Conservation (phyloP, 2,113 vertebrate species). For the Paraplagusia blochii region DNA sequence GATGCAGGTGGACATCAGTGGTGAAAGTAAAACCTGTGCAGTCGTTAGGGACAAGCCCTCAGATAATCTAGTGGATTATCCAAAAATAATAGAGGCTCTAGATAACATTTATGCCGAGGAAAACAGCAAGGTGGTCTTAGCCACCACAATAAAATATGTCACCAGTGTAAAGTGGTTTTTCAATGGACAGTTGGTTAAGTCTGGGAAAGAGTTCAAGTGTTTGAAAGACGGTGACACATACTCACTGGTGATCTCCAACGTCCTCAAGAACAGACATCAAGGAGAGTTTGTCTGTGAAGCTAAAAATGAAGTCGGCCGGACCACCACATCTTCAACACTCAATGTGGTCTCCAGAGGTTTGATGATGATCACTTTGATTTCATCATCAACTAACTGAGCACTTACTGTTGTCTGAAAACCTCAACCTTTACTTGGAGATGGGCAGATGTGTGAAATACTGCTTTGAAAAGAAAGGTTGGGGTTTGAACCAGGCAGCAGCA, state of each 20-base stretch:
- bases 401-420: constrained; percentile 31
- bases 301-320: constrained; percentile 83
- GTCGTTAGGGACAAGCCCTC: constrained; percentile 40
- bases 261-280: constrained; percentile 79
- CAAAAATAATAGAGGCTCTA: constrained; percentile 71
- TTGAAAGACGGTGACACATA: constrained; percentile 80
- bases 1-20: constrained; percentile 43
- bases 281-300: constrained; percentile 90
- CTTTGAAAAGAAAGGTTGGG: constrained; percentile 12
- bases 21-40: constrained; percentile 50
- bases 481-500: constrained; percentile 36
- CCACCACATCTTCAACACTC: constrained; percentile 82
- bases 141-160: constrained; percentile 73
- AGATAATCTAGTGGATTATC: constrained; percentile 38
- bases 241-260: constrained; percentile 79
- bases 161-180: constrained; percentile 85
- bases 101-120: constrained; percentile 74
- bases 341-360: constrained; percentile 90
- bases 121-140: constrained; percentile 68
- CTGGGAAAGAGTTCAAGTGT: constrained; percentile 91
- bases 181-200: constrained; percentile 78
- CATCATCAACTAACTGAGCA: constrained; percentile 58
- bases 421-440: constrained; percentile 6
- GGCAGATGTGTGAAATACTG: neutral
- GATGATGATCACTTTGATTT: constrained; percentile 71